A percentile compares a stretch with the other conserved stretches of the same genome.
Evolutionary conservation across 1,140 invertebrate species (phyloP).

Genomic region (Bicyclus anynana): DNA sequence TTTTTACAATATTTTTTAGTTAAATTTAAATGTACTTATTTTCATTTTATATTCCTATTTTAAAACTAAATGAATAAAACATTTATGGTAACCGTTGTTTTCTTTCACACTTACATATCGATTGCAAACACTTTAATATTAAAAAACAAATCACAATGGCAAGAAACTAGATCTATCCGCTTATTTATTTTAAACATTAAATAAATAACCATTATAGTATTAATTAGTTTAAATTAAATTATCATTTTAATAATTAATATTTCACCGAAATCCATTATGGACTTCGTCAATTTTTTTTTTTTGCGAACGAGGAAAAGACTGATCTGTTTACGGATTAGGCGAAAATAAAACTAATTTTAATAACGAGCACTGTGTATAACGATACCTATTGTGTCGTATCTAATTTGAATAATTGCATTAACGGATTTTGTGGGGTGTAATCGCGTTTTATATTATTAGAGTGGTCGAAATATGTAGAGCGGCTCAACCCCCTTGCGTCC

Average conservation of each 20-base stretch:
- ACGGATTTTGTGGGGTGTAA: constrained; percentile 4
- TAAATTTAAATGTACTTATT: too few relatives aligned
- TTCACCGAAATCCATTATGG: background rate
- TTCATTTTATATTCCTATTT: too few relatives aligned
- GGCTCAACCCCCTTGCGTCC: constrained; percentile 1
- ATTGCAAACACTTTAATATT: too few relatives aligned
- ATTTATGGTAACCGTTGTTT: too few relatives aligned
- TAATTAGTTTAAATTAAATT: background rate
- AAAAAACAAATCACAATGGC: too few relatives aligned
- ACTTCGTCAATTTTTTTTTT: background rate
- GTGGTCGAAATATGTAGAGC: background rate
- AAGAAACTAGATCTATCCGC: too few relatives aligned
- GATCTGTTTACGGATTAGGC: background rate
- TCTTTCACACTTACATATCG: too few relatives aligned
- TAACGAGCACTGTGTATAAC: background rate
- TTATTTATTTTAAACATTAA: too few relatives aligned
- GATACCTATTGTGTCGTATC: background rate
- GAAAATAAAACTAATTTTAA: background rate
- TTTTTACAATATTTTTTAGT: too few relatives aligned
- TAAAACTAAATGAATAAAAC: too few relatives aligned
- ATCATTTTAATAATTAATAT: too few relatives aligned
- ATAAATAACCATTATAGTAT: too few relatives aligned
- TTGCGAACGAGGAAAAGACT: background rate
- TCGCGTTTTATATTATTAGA: constrained; percentile 2
- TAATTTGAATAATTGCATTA: constrained; percentile 23